These are phyloP conservation scores for Morus bassanus DNA, from an alignment of 2,797 vertebrate species.

Conservation along the genomic window DNA sequence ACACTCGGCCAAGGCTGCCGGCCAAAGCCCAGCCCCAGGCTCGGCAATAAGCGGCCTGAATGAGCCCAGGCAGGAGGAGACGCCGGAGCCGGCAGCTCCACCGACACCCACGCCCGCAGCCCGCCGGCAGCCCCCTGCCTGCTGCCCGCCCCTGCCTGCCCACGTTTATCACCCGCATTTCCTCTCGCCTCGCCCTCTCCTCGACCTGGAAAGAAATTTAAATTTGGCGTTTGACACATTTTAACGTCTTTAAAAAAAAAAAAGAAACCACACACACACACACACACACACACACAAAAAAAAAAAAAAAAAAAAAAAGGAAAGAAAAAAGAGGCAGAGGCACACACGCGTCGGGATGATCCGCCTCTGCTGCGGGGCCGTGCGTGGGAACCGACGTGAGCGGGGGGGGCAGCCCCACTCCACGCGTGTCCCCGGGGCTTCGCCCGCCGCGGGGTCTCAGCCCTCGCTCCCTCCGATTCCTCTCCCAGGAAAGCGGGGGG, in stretches of 20 bases:
- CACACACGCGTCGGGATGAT: background rate
- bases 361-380: background rate
- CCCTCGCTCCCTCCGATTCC: background rate
- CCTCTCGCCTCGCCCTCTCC: background rate
- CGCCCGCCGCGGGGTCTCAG: background rate
- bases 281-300: no score
- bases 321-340: no score
- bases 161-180: background rate
- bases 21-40: background rate
- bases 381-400: background rate
- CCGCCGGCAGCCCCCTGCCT: background rate
- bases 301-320: no score
- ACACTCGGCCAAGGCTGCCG: background rate
- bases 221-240: slow-evolving; percentile 34
- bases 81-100: background rate
- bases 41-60: background rate
- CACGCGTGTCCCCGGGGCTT: background rate
- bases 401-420: background rate
- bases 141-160: background rate
- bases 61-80: background rate
- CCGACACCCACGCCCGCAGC: background rate
- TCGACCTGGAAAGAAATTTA: slow-evolving; percentile 45
- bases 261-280: no score
- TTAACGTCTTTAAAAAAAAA: background rate
- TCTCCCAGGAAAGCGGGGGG: background rate